Evolutionary conservation across 2,113 vertebrate species (phyloP), one percentile per base, ranked within the genome.

Genomic region (Rhabdomys dilectus): DNA sequence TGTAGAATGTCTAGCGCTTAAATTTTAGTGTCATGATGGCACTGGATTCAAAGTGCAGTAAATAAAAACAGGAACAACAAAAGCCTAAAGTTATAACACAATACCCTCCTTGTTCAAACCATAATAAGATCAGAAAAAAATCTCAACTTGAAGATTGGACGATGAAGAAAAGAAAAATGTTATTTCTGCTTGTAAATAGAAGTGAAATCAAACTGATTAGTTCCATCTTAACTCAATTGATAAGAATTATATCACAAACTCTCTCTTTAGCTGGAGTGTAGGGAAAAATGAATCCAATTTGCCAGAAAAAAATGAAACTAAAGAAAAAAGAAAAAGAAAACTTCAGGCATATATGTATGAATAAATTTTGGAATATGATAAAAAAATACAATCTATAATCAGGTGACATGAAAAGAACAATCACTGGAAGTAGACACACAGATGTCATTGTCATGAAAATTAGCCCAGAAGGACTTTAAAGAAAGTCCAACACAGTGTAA

Each of bases 41-140:
- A 26, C 10, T 76, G 48, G 89, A 85, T 89, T 56, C n/a, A 91
- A 89, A 95, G 13, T 15, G 9, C 16, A 48, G 15, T 84, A 36
- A 75, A 45, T 39, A 45, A 70, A 53, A 88, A 87, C 24, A 72
- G 66, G 7, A 72, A 72, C 48, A 88, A 39, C 86, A 88, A 70
- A 73, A 58, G 5, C 13, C 29, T 91, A 15, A 78, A 68, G 39
- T 89, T 75, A 39, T 3, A 80, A 78, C 31, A 12, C 19, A 97
- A 48, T 80, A 29, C 16, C 5, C 1, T 17, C 5, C 22, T 42
- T 70, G 51, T 29, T 93, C 17, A 93, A 58, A 77, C 68, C 34
- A 60, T 95, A 85, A 64, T n/a, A 84, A 94, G 36, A 91, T 29
- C 36, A 88, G 75, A 82, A 51, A 76, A 12, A 91, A 93, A 82